Evolutionary conservation across 1,140 invertebrate genomes (phyloP).

Genomic region (Wasmannia auropunctata): DNA sequence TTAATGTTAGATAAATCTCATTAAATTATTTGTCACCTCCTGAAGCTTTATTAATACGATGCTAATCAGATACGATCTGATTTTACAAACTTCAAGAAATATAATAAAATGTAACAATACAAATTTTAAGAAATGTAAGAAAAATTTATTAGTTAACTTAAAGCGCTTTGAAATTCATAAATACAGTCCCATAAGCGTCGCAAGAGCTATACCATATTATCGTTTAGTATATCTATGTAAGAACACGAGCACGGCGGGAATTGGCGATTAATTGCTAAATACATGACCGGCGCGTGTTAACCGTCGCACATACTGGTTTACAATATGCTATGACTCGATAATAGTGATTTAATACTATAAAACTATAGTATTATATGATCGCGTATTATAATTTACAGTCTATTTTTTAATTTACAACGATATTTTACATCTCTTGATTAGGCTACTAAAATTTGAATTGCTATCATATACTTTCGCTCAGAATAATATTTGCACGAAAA

Average conservation of each 20-base stretch:
- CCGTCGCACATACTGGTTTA: slow-evolving; percentile 18
- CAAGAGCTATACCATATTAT: background rate
- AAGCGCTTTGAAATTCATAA: background rate
- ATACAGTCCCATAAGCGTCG: background rate
- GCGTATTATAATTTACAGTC: background rate
- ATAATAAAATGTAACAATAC: background rate
- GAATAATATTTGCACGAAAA: background rate
- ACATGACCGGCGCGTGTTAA: slow-evolving; percentile 1
- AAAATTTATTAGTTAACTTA: background rate
- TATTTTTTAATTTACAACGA: background rate
- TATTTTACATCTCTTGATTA: background rate
- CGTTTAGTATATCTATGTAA: slow-evolving; percentile 7
- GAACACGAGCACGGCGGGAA: slow-evolving; percentile 17
- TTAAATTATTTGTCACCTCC: background rate
- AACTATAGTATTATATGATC: background rate
- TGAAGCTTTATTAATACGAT: background rate
- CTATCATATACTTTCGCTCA: background rate
- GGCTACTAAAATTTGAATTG: background rate
- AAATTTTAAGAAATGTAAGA: background rate
- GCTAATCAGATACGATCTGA: background rate
- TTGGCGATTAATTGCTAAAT: slow-evolving; percentile 39
- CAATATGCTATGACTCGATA: slow-evolving; percentile 25
- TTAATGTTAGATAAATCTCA: slow-evolving; percentile 8
- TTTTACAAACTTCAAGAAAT: background rate
- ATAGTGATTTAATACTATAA: slow-evolving; percentile 18